Percentiles rank a stretch among this genome's conserved stretches.
phyloP scores from a whole-genome alignment of 2,888 invertebrate species.

The Apamea epomidion region DNA sequence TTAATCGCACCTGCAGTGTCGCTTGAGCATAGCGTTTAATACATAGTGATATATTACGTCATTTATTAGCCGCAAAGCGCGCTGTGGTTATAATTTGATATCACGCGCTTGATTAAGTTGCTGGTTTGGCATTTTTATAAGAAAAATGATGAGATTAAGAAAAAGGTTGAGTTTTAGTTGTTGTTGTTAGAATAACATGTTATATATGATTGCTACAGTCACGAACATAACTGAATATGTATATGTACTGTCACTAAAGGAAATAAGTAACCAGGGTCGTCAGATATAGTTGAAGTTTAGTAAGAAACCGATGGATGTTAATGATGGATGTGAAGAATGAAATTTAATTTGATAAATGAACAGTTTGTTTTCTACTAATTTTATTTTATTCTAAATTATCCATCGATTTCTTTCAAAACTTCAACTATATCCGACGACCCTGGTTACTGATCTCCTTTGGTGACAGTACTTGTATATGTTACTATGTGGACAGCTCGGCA shows the following conservation, averaged over 20 bases:
- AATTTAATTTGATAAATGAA: too few species aligned
- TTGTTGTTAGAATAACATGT: background rate
- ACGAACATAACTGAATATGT: background rate
- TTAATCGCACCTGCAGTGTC: constrained; percentile 78
- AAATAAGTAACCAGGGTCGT: too few species aligned
- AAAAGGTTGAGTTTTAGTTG: background rate
- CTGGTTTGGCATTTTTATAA: background rate
- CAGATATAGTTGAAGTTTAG: too few species aligned
- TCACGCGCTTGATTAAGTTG: constrained; percentile 18
- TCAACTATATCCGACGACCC: too few species aligned
- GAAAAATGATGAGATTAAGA: background rate
- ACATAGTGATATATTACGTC: constrained; percentile 84
- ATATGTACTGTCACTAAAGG: background rate
- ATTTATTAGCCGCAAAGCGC: constrained; percentile 77
- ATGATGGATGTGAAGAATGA: too few species aligned
- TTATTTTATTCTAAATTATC: too few species aligned
- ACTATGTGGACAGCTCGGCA: background rate
- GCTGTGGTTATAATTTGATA: constrained; percentile 60
- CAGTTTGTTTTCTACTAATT: too few species aligned
- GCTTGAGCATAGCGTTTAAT: constrained; percentile 76
- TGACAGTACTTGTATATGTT: background rate
- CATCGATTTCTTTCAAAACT: too few species aligned
- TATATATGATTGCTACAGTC: background rate
- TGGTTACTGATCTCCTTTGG: too few species aligned
- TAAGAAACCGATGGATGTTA: too few species aligned